phyloP scores from a whole-genome alignment of 37 sponge, comb jelly and placozoan genomes.

The Diacarnus erythraeanus region DNA sequence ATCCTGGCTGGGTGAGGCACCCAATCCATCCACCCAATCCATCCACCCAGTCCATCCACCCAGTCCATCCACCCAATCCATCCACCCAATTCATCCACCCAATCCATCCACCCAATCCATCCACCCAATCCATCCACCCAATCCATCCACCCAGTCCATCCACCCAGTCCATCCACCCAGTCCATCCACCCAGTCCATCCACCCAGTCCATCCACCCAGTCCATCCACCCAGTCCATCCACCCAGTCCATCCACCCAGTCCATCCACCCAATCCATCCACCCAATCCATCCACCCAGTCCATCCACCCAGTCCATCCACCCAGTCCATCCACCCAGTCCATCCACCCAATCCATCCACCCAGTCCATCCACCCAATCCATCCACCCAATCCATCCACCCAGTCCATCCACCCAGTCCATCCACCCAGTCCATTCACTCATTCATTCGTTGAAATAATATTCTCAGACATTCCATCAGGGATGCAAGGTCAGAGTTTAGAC shows the following conservation, averaged over 20 bases:
- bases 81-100: background rate
- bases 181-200: background rate
- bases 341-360: background rate
- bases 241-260: too few relatives aligned
- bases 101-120: too few relatives aligned
- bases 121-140: background rate
- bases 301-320: background rate
- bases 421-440: too few relatives aligned
- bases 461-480: conserved; percentile 4
- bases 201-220: background rate
- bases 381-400: background rate
- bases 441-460: background rate
- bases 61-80: background rate
- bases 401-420: background rate
- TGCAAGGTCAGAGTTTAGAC: background rate
- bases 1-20: conserved; percentile 40
- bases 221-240: background rate
- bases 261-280: background rate
- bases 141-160: background rate
- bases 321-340: too few relatives aligned
- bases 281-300: background rate
- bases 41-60: background rate
- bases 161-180: too few relatives aligned
- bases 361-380: too few relatives aligned
- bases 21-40: background rate